Evolutionary conservation across 2,888 invertebrate genomes (phyloP).

Genomic region (Drosophila borborema): DNA sequence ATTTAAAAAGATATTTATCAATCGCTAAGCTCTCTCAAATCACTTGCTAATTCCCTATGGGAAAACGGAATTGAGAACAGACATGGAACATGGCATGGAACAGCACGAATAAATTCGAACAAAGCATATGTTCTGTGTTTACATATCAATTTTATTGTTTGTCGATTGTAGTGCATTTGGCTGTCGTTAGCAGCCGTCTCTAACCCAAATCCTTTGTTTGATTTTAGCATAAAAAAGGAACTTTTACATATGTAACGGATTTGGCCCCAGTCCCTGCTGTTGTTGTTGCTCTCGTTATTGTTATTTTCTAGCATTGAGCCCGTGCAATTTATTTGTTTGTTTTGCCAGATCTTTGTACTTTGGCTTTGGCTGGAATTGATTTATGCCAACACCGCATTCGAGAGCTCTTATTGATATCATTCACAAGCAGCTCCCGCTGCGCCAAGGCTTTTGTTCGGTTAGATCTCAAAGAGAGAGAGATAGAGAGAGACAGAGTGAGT

Average conservation of each 20-base stretch:
- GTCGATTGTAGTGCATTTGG: constrained; percentile 54
- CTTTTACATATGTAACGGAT: constrained; percentile 72
- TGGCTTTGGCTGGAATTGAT: constrained; percentile 61
- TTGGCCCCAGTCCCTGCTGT: constrained; percentile 19
- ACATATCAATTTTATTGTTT: constrained; percentile 39
- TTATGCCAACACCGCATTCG: constrained; percentile 58
- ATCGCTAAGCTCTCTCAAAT: not conserved
- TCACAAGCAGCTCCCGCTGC: constrained; percentile 31
- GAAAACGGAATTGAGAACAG: not conserved
- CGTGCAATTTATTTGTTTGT: constrained; percentile 76
- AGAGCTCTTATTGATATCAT: constrained; percentile 54
- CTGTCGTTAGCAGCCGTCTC: constrained; percentile 58
- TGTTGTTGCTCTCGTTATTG: constrained; percentile 42
- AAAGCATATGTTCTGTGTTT: constrained; percentile 23
- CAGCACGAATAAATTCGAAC: not conserved
- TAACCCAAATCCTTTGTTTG: constrained; percentile 60
- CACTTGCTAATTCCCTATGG: not conserved
- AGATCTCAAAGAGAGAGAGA: not conserved
- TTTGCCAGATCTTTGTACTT: constrained; percentile 50
- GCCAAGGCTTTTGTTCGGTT: constrained; percentile 40
- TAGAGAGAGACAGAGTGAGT: too few species aligned
- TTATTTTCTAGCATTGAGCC: constrained; percentile 45
- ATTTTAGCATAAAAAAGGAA: constrained; percentile 64
- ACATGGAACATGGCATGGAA: not conserved
- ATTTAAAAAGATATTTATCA: not conserved